phyloP scores from a whole-genome alignment of 2,113 vertebrate species.

The Nothocercus julius region DNA sequence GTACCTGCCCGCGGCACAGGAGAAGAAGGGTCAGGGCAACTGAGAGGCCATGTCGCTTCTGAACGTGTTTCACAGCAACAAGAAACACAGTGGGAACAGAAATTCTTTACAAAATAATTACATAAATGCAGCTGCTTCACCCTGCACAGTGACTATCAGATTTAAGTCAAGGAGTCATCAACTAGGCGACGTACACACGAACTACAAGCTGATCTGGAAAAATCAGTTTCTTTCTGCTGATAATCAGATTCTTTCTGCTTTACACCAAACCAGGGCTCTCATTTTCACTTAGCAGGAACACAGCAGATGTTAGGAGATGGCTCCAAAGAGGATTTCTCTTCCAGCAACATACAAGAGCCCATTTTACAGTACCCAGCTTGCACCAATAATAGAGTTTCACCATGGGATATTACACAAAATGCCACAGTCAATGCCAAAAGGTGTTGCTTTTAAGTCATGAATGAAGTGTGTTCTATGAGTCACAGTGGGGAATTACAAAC shows the following conservation, averaged over 20 bases:
- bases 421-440: neutral
- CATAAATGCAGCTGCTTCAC: accelerated
- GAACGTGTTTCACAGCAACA: neutral
- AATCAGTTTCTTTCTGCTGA: neutral
- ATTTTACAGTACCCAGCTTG: accelerated
- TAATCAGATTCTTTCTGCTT: no score
- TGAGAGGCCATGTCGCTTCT: neutral
- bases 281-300: neutral
- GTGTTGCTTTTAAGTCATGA: accelerated
- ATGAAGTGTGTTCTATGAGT: neutral
- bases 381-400: accelerated
- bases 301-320: neutral
- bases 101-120: neutral
- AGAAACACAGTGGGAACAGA: no score
- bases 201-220: neutral
- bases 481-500: accelerated
- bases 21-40: accelerated
- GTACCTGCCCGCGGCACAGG: slow-evolving; percentile 77
- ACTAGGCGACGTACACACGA: accelerated
- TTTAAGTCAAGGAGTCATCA: neutral
- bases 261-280: neutral
- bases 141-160: accelerated
- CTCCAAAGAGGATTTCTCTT: neutral
- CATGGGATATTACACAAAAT: accelerated
- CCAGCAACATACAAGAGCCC: neutral